A percentile compares a stretch with the other conserved stretches of the same genome.
These are phyloP conservation scores for Nothobranchius furzeri DNA, from an alignment of 2,113 vertebrate genomes.

Conservation along the genomic window DNA sequence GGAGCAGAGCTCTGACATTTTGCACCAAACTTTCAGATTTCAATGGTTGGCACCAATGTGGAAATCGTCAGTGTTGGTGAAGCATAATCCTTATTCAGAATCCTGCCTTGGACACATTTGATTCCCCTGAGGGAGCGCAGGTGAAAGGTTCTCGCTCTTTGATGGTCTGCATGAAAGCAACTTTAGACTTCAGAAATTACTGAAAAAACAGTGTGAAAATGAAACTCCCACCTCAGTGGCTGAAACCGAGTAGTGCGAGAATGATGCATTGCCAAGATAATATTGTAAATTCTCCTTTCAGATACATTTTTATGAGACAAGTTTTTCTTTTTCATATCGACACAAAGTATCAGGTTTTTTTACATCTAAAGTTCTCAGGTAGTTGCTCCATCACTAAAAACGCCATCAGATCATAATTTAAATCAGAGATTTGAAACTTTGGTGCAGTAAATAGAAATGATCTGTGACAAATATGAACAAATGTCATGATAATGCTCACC, in stretches of 20 bases:
- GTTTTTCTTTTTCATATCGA: no score
- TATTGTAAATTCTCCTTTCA: background rate
- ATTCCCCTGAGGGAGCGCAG: constrained; percentile 2
- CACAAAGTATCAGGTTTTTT: no score
- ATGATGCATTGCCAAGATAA: background rate
- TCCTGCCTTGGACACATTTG: constrained; percentile 11
- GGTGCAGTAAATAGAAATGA: no score
- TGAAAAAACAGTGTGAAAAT: constrained; percentile 27
- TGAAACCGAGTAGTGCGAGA: background rate
- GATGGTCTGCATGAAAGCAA: constrained; percentile 37
- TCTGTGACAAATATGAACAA: background rate
- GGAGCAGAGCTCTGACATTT: background rate
- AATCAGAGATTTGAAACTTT: no score
- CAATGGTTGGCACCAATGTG: constrained; percentile 11
- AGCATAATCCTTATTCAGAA: constrained; percentile 32
- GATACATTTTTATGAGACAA: no score
- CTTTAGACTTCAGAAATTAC: constrained; percentile 20
- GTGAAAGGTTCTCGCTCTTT: constrained; percentile 37
- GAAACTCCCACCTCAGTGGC: constrained; percentile 5
- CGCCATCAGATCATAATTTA: no score
- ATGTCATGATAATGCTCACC: background rate
- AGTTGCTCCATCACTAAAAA: no score
- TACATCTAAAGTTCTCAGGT: no score
- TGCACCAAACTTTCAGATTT: background rate
- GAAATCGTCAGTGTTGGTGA: constrained; percentile 20